These are phyloP conservation scores for Turnix velox DNA, from an alignment of 2,113 vertebrate species.

Conservation along the genomic window DNA sequence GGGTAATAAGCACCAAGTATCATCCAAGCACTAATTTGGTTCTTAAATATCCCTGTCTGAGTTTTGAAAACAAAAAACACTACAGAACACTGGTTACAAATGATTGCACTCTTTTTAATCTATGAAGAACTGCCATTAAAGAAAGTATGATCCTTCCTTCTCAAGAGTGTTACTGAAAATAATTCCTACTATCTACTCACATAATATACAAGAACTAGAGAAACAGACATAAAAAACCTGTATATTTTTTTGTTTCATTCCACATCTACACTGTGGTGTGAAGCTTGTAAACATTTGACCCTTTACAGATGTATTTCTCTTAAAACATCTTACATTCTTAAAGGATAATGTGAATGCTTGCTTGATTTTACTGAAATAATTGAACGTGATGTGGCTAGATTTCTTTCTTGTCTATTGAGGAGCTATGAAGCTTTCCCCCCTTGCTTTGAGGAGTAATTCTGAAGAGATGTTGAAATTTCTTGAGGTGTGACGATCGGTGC, in stretches of 20 bases:
- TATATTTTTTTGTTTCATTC: neutral
- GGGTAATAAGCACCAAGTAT: slow-evolving; percentile 28
- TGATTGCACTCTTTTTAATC: neutral
- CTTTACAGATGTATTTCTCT: neutral
- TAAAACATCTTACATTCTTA: neutral
- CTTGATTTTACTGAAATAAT: slow-evolving; percentile 5
- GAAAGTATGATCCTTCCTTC: neutral
- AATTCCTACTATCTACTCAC: neutral
- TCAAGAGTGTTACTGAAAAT: neutral
- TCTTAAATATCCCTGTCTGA: slow-evolving; percentile 5
- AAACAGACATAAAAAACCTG: neutral
- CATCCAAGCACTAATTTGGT: neutral
- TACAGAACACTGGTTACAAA: slow-evolving; percentile 3
- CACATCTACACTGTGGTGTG: neutral
- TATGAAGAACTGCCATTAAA: neutral
- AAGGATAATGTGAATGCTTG: neutral
- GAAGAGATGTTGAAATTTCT: neutral
- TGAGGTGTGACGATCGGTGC: slow-evolving; percentile 19
- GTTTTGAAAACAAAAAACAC: slow-evolving; percentile 7
- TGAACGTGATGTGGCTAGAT: neutral
- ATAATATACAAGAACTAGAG: neutral
- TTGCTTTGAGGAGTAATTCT: slow-evolving; percentile 43
- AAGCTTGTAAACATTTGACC: neutral
- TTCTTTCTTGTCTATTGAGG: neutral
- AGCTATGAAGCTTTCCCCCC: slow-evolving; percentile 8